A percentile compares a stretch with the other conserved stretches of the same genome.
phyloP scores from a whole-genome alignment of 2,888 invertebrate species.

The Aphodius granarius region DNA sequence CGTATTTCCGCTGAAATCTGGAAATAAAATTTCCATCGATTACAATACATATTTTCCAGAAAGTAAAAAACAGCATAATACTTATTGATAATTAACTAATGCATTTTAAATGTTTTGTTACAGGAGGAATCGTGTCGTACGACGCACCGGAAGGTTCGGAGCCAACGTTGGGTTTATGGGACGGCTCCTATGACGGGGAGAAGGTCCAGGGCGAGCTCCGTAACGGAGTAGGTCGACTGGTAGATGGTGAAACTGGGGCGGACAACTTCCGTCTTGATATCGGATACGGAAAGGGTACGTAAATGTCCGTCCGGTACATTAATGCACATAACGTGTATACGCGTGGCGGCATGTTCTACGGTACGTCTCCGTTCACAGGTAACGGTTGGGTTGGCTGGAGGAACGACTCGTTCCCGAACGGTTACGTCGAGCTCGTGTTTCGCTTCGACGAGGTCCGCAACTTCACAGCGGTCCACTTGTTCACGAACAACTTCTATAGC shows the following conservation, averaged over 20 bases:
- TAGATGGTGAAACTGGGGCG: conserved; percentile 66
- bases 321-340: conserved; percentile 25
- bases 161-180: conserved; percentile 57
- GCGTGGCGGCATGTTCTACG: not conserved
- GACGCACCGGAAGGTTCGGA: conserved; percentile 58
- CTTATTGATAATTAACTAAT: not conserved
- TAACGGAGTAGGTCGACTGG: conserved; percentile 70
- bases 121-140: conserved; percentile 62
- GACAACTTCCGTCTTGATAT: conserved; percentile 65
- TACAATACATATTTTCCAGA: too few relatives aligned
- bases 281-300: conserved; percentile 61
- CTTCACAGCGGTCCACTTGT: conserved; percentile 67
- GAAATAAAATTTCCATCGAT: too few relatives aligned
- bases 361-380: conserved; percentile 50
- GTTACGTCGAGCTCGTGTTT: conserved; percentile 68
- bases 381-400: conserved; percentile 80
- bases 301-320: conserved; percentile 15
- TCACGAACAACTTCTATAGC: conserved; percentile 71
- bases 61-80: not conserved
- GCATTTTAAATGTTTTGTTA: conserved; percentile 32
- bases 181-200: conserved; percentile 70
- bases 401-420: conserved; percentile 58
- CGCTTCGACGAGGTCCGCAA: conserved; percentile 71
- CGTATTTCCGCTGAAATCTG: too few relatives aligned
- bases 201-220: conserved; percentile 52